Percentiles rank a stretch among this genome's conserved stretches.
Conservation (phyloP, 2,113 vertebrate genomes). For the Potamarius usumacintae region DNA sequence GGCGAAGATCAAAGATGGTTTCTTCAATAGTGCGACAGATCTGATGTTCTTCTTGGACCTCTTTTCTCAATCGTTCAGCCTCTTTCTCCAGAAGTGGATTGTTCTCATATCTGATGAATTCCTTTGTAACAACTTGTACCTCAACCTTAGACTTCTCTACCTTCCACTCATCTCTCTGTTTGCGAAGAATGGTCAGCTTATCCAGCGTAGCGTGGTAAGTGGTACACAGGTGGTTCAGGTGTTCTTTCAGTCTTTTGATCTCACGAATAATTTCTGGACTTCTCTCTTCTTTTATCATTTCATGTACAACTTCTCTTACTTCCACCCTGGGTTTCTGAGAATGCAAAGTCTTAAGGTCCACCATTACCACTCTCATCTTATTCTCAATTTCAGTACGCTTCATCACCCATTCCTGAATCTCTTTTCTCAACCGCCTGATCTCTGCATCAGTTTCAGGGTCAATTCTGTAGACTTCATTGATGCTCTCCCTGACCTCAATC, state of each 20-base stretch:
- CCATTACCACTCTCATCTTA: slow-evolving; percentile 68
- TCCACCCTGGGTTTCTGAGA: slow-evolving; percentile 85
- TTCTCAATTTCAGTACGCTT: slow-evolving; percentile 69
- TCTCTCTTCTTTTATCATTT: slow-evolving; percentile 87
- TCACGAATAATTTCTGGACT: slow-evolving; percentile 89
- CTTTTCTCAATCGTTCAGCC: slow-evolving; percentile 79
- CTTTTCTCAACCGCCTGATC: slow-evolving; percentile 76
- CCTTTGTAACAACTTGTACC: slow-evolving; percentile 84
- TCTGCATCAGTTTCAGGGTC: slow-evolving; percentile 85
- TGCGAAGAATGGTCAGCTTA: slow-evolving; percentile 79
- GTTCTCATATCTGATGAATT: slow-evolving; percentile 86
- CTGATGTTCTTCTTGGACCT: slow-evolving; percentile 80
- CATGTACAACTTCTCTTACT: slow-evolving; percentile 83
- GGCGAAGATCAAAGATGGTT: slow-evolving; percentile 83
- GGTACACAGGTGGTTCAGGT: slow-evolving; percentile 80
- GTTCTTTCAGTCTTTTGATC: slow-evolving; percentile 82
- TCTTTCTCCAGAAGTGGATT: slow-evolving; percentile 92
- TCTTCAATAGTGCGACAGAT: slow-evolving; percentile 82
- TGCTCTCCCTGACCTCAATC: slow-evolving; percentile 84
- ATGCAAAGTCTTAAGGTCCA: slow-evolving; percentile 73
- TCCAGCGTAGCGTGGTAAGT: slow-evolving; percentile 74
- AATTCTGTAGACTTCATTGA: slow-evolving; percentile 84
- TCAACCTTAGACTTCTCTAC: slow-evolving; percentile 86
- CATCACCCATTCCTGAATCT: slow-evolving; percentile 74
- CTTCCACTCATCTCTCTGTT: slow-evolving; percentile 85